A percentile compares a stretch with the other conserved stretches of the same genome.
Evolutionary conservation across 2,797 vertebrate genomes (phyloP).

Genomic region (Chelidonichthys spinosus): DNA sequence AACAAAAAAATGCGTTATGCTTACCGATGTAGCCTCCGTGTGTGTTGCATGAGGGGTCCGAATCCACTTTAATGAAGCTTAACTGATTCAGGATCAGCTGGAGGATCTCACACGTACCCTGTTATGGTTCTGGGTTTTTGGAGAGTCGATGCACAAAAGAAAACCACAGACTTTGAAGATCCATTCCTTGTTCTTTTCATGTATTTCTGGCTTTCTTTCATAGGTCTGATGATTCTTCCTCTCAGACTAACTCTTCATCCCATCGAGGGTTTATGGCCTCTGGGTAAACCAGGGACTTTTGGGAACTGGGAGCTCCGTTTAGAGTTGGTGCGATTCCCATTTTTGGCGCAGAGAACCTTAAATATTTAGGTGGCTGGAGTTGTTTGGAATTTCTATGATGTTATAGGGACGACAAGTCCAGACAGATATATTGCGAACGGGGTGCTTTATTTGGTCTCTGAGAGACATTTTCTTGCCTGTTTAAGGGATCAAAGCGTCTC

Average conservation of each 20-base stretch:
- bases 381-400: constrained; percentile 29
- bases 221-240: not conserved
- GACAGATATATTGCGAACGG: constrained; percentile 36
- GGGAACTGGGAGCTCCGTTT: constrained; percentile 5
- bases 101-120: no score
- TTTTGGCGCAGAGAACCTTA: constrained; percentile 31
- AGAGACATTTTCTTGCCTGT: constrained; percentile 28
- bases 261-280: not conserved
- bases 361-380: constrained; percentile 49
- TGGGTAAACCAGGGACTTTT: constrained; percentile 9
- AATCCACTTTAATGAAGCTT: no score
- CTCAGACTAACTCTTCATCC: not conserved
- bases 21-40: not conserved
- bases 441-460: constrained; percentile 31
- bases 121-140: no score
- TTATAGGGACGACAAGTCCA: constrained; percentile 13
- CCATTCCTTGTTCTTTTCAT: not conserved
- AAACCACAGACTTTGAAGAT: not conserved
- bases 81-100: no score
- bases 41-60: no score
- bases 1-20: not conserved
- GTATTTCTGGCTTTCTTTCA: not conserved
- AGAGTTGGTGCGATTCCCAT: constrained; percentile 8
- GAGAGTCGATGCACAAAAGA: no score
- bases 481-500: constrained; percentile 38